Evolutionary conservation across 1,140 invertebrate genomes (phyloP).

Genomic region (Penaeus vannamei): DNA sequence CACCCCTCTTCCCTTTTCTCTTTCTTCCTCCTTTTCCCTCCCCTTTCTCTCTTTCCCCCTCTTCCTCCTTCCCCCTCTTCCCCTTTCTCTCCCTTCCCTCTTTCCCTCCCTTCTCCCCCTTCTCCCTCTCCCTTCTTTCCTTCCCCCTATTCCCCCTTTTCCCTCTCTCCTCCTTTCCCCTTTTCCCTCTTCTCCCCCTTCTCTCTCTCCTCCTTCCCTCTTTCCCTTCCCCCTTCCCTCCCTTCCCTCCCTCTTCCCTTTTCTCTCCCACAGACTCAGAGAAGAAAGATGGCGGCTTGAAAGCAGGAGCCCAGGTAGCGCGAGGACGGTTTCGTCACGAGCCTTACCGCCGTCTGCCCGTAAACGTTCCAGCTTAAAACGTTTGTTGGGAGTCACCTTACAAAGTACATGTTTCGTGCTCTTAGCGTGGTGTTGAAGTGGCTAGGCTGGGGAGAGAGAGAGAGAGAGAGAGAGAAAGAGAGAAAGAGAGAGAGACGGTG

Average conservation of each 20-base stretch:
- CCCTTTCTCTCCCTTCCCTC: neutral
- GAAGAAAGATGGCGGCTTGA: constrained; percentile 49
- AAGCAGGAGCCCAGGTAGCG: constrained; percentile 49
- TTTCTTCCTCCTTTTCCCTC: neutral
- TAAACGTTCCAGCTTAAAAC: constrained; percentile 58
- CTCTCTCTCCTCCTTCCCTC: constrained; percentile 7
- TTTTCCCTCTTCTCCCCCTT: neutral
- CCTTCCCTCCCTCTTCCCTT: neutral
- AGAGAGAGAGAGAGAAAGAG: constrained; percentile 9
- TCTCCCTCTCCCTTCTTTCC: neutral
- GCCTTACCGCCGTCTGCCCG: constrained; percentile 52
- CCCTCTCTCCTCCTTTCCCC: too few relatives aligned
- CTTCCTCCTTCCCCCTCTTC: neutral
- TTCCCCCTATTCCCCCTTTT: neutral
- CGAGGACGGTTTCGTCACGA: constrained; percentile 49
- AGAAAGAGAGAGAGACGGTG: neutral
- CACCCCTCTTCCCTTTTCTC: neutral
- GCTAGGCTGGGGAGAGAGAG: neutral
- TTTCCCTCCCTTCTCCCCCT: neutral
- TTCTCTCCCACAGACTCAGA: constrained; percentile 41
- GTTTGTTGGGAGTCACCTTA: neutral
- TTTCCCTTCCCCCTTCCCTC: neutral
- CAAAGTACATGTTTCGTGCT: neutral
- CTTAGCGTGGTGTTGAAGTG: neutral
- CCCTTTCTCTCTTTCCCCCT: neutral